phyloP scores from a whole-genome alignment of 1,140 invertebrate species.

The Marisa cornuarietis region DNA sequence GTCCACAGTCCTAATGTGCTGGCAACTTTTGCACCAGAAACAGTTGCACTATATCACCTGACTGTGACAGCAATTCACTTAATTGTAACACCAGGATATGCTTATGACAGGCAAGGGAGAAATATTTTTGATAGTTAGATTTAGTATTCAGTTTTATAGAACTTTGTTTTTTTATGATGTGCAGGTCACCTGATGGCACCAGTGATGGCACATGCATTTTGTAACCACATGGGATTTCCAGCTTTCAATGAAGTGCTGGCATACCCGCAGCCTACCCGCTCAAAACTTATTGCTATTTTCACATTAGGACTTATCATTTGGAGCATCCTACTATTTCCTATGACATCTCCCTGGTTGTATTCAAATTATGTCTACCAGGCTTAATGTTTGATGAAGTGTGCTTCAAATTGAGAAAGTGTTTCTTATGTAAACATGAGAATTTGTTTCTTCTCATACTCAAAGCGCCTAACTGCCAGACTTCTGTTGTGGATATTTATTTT shows the following conservation, averaged over 20 bases:
- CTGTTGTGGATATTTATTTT: too few species aligned
- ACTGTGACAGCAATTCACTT: too few species aligned
- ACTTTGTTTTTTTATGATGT: slow-evolving; percentile 45
- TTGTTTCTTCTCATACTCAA: too few species aligned
- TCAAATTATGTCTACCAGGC: slow-evolving; percentile 69
- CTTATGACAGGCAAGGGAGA: background rate
- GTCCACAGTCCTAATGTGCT: too few species aligned
- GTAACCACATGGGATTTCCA: slow-evolving; percentile 96
- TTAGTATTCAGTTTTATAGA: background rate
- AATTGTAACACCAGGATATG: too few species aligned
- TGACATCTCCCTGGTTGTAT: slow-evolving; percentile 83
- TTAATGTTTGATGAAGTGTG: background rate
- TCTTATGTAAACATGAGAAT: too few species aligned
- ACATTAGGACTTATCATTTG: slow-evolving; percentile 80
- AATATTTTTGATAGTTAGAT: background rate
- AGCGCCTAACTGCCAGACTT: too few species aligned
- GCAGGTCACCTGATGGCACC: slow-evolving; percentile 87
- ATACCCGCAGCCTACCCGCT: slow-evolving; percentile 74
- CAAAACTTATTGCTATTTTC: slow-evolving; percentile 75
- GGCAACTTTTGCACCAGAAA: too few species aligned
- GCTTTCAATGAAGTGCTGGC: slow-evolving; percentile 82
- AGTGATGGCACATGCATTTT: slow-evolving; percentile 91
- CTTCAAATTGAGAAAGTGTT: too few species aligned
- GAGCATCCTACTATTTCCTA: slow-evolving; percentile 79
- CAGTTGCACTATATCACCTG: too few species aligned